A percentile compares a stretch with the other conserved stretches of the same genome.
Conservation (phyloP, 1,140 invertebrate genomes). For the Pinna nobilis region DNA sequence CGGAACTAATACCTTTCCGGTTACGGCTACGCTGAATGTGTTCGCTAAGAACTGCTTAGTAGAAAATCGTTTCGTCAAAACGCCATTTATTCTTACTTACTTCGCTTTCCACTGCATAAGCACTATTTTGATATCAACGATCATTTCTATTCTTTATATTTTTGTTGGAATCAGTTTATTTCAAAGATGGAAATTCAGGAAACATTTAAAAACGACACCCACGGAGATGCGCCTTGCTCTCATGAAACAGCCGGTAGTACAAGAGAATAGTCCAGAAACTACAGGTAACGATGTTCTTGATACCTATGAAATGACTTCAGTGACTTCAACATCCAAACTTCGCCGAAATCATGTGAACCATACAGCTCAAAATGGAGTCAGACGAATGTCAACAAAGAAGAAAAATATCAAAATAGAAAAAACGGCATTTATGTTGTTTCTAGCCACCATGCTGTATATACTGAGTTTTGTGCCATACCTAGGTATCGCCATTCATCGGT, state of each 20-base stretch:
- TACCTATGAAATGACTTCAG: too few species aligned
- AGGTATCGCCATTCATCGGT: slow-evolving; percentile 29
- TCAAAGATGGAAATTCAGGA: slow-evolving; percentile 24
- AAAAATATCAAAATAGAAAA: slow-evolving; percentile 36
- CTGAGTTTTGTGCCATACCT: slow-evolving; percentile 44
- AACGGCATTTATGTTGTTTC: slow-evolving; percentile 43
- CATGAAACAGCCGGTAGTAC: too few species aligned
- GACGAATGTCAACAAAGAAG: not conserved
- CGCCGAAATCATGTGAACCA: not conserved
- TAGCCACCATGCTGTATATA: slow-evolving; percentile 37
- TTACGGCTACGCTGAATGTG: not conserved
- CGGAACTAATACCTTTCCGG: slow-evolving; percentile 14
- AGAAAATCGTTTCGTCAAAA: slow-evolving; percentile 2
- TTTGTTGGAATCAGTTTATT: slow-evolving; percentile 20
- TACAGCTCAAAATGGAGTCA: not conserved
- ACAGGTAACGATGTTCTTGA: too few species aligned
- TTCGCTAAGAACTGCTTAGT: slow-evolving; percentile 24
- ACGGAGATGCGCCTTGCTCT: not conserved
- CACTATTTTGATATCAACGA: slow-evolving; percentile 26
- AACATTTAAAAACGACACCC: not conserved
- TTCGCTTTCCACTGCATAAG: slow-evolving; percentile 28
- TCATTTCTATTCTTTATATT: slow-evolving; percentile 10
- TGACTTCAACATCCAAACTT: not conserved
- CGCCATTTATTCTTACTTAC: slow-evolving; percentile 26
- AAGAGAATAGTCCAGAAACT: too few species aligned